A percentile compares a stretch with the other conserved stretches of the same genome.
Evolutionary conservation across 2,113 vertebrate genomes (phyloP).

Genomic region (Plecturocebus donacophilus): DNA sequence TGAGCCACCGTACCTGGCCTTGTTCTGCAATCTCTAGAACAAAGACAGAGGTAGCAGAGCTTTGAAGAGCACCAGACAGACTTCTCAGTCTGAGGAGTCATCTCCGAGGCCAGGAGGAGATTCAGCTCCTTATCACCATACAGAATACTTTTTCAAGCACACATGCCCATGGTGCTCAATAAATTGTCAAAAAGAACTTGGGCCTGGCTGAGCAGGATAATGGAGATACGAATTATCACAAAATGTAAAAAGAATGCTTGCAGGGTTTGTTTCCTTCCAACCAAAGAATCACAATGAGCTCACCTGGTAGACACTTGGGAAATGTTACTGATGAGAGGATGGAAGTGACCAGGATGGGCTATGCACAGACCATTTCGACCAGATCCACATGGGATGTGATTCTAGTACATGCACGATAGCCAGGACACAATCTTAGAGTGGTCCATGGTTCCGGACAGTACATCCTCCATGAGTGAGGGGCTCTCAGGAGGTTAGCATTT

Average conservation of each 20-base stretch:
- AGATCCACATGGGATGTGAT: neutral
- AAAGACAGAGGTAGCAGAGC: neutral
- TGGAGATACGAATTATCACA: neutral
- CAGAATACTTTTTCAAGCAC: neutral
- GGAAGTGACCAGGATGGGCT: neutral
- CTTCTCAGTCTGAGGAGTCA: neutral
- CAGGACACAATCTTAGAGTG: neutral
- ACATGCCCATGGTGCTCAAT: rapidly evolving
- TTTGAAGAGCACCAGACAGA: neutral
- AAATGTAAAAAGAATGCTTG: neutral
- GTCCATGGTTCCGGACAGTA: neutral
- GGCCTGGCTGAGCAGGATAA: neutral
- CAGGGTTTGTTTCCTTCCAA: neutral
- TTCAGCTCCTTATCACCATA: rapidly evolving
- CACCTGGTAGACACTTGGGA: too few species aligned
- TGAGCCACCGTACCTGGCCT: too few species aligned
- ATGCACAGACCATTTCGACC: neutral
- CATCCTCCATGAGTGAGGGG: neutral
- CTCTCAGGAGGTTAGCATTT: neutral
- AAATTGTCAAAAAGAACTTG: neutral
- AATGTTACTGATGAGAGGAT: rapidly evolving
- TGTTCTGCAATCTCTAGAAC: neutral
- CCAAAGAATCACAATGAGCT: too few species aligned
- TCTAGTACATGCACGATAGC: rapidly evolving
- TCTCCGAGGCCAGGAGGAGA: neutral